Conservation (phyloP, 2,113 vertebrate genomes). For the Corynorhinus townsendii region DNA sequence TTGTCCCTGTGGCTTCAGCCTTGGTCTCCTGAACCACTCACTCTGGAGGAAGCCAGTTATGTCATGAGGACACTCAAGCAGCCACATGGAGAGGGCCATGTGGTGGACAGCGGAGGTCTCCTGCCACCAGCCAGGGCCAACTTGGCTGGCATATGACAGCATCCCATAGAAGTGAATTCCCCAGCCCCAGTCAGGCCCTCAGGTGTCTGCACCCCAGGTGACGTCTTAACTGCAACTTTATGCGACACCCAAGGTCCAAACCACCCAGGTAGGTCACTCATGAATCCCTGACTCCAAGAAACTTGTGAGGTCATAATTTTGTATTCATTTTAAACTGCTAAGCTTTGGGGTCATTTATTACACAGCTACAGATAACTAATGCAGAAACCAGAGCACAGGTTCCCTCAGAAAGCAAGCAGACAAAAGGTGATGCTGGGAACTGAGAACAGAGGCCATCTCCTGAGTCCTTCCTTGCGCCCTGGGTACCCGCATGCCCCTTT, state of each 20-base stretch:
- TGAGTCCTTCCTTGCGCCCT: neutral
- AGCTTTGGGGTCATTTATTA: neutral
- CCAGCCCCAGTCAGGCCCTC: neutral
- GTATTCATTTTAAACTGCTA: neutral
- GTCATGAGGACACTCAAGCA: neutral
- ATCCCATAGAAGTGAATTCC: neutral
- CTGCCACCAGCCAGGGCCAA: neutral
- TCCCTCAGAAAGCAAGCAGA: neutral
- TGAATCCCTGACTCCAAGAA: neutral
- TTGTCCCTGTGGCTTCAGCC: neutral
- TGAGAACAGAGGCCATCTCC: neutral
- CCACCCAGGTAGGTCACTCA: neutral
- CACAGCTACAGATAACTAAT: neutral
- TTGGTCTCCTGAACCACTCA: too few relatives aligned
- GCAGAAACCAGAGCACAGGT: neutral
- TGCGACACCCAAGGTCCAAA: neutral
- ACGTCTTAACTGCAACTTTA: neutral
- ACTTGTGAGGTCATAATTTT: neutral
- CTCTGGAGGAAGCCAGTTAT: neutral
- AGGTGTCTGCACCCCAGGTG: rapidly evolving
- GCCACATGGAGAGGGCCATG: rapidly evolving
- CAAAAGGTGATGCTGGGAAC: neutral
- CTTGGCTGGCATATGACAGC: too few relatives aligned
- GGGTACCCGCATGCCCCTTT: neutral
- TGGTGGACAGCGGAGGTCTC: neutral